Evolutionary conservation across 2,797 vertebrate species (phyloP), one percentile per base, ranked within the genome.

Genomic region (Enteromius anoplus): DNA sequence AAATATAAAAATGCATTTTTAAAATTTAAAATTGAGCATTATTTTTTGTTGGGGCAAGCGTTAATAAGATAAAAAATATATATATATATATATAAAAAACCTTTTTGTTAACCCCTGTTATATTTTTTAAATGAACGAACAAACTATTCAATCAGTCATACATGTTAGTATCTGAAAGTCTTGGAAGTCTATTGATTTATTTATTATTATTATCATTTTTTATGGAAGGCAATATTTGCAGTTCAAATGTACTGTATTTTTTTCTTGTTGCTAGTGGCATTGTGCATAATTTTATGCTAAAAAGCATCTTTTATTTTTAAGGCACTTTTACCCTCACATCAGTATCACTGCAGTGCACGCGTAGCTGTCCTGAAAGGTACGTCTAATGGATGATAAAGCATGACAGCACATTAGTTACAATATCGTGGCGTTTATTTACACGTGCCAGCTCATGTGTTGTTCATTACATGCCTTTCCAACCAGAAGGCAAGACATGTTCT

Each of bases 401-500:
- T 66, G 62, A 55, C 32, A 42, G 62, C 49, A 68, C 49, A 58
- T 75, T 76, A 68, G 80, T 66, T 65, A 68, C 72, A 47, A 42
- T 29, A 70, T 71, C 26, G 29, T 40, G 21, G 21, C 26, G 40
- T 71, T 71, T 70, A 70, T 83, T 51, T 64, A 83, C 75, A 60
- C 45, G 66, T 60, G 26, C 37, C 51, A 23, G 64, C 51, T 83
- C 42, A 62, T 23, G 40, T 78, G 75, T 83, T 71, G 82, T 78
- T 83, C 75, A 78, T 83, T 49, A 51, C 75, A 78, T 0, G 55
- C 55, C 55, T 78, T 70, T 78, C 29, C 51, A 42, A 70, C 29
- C 65, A 60, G 64, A 82, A 60, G 37, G 47, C 49, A 34, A 45
- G 62, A 68, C 72, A 68, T 82, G 81, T 76, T 69, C 64, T 40